phyloP scores from a whole-genome alignment of 2,113 vertebrate genomes.

The Bos indicus region DNA sequence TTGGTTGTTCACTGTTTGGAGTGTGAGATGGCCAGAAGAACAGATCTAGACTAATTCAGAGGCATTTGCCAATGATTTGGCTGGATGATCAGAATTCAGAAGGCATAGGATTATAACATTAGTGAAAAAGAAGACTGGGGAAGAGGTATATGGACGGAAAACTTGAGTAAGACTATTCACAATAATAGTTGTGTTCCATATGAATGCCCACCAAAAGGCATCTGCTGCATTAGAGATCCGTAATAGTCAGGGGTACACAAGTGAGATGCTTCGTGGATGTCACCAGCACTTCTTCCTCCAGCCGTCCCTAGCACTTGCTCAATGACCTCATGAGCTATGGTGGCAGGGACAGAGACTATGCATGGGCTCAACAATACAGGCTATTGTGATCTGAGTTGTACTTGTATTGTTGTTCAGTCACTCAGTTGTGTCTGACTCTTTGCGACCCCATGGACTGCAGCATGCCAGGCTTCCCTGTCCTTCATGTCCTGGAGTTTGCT shows the following conservation, averaged over 20 bases:
- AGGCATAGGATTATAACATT: background rate
- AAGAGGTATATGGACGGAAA: background rate
- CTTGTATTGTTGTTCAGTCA: background rate
- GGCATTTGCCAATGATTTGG: background rate
- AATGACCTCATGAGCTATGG: background rate
- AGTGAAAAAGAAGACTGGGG: background rate
- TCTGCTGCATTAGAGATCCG: background rate
- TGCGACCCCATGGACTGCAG: background rate
- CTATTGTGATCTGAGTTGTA: background rate
- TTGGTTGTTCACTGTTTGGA: background rate
- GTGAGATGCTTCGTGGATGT: background rate
- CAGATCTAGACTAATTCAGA: background rate
- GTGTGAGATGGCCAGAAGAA: background rate
- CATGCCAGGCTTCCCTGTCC: background rate
- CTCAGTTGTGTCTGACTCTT: background rate
- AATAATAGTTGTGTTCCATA: background rate
- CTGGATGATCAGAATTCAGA: background rate
- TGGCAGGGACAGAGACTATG: background rate
- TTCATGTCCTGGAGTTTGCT: background rate
- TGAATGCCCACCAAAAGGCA: background rate
- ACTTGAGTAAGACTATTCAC: background rate
- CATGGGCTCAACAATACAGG: background rate
- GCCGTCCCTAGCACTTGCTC: background rate
- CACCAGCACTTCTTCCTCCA: background rate
- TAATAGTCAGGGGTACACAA: background rate